These are phyloP conservation scores for Tetheella fluctuosa DNA, from an alignment of 2,888 invertebrate genomes.

Conservation along the genomic window DNA sequence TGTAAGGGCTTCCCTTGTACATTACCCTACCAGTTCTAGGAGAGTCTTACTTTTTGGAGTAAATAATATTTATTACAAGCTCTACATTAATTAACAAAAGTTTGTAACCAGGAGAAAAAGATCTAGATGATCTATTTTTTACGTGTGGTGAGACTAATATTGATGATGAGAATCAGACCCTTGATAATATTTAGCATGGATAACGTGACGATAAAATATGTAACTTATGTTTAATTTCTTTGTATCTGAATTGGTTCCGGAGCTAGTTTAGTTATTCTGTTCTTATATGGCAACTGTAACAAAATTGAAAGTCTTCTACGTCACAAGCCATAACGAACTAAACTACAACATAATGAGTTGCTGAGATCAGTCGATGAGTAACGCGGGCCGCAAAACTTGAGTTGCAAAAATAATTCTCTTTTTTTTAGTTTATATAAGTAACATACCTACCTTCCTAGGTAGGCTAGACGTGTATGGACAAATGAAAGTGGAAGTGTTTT, in stretches of 20 bases:
- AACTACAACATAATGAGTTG: constrained; percentile 9
- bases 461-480: neutral
- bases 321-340: constrained; percentile 5
- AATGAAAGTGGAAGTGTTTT: neutral
- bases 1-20: no score
- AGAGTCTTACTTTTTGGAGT: no score
- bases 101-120: no score
- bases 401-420: constrained; percentile 3
- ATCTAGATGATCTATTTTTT: no score
- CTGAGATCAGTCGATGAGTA: constrained; percentile 7
- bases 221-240: neutral
- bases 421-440: neutral
- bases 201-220: neutral
- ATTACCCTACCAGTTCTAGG: no score
- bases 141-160: neutral
- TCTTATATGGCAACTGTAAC: constrained; percentile 2
- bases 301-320: constrained; percentile 6
- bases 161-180: neutral
- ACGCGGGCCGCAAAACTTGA: neutral
- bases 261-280: neutral
- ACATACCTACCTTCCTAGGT: neutral
- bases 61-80: no score
- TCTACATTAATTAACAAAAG: no score
- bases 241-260: neutral
- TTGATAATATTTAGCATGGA: neutral